These are phyloP conservation scores for Philaethria dido DNA, from an alignment of 2,888 invertebrate species.

Conservation along the genomic window DNA sequence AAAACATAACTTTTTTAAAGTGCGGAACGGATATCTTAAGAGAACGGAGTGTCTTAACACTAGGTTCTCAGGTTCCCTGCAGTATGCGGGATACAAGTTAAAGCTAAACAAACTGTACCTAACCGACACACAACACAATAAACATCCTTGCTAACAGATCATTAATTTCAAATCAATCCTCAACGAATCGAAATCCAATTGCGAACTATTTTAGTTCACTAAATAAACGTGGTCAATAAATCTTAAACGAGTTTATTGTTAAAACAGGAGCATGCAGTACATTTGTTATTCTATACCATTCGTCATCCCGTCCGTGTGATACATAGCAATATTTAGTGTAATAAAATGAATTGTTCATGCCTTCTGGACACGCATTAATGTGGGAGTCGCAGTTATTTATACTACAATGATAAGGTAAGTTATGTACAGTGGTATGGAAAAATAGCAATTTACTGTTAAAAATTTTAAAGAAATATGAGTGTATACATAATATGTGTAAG, in stretches of 20 bases:
- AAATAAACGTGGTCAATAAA: conserved; percentile 28
- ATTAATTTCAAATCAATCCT: conserved; percentile 25
- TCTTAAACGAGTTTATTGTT: conserved; percentile 33
- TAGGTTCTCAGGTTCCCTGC: too few species aligned
- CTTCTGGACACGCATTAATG: conserved; percentile 36
- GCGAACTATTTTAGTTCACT: conserved; percentile 22
- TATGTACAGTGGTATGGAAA: background rate
- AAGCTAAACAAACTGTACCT: background rate
- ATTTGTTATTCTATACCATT: conserved; percentile 39
- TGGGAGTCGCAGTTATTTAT: conserved; percentile 15
- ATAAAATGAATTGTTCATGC: conserved; percentile 38
- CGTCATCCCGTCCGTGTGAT: conserved; percentile 33
- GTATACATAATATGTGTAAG: too few species aligned
- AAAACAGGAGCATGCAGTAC: conserved; percentile 27
- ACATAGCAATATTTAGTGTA: conserved; percentile 40
- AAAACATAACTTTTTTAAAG: too few species aligned
- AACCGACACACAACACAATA: background rate
- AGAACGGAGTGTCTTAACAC: too few species aligned
- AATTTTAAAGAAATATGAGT: background rate
- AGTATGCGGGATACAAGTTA: too few species aligned
- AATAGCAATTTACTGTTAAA: background rate
- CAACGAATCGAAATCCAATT: conserved; percentile 21
- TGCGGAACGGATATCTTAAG: too few species aligned
- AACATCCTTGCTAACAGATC: conserved; percentile 6
- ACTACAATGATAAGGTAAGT: conserved; percentile 9